Evolutionary conservation across 2,113 vertebrate genomes (phyloP).

Genomic region (Lampris megalopsis): DNA sequence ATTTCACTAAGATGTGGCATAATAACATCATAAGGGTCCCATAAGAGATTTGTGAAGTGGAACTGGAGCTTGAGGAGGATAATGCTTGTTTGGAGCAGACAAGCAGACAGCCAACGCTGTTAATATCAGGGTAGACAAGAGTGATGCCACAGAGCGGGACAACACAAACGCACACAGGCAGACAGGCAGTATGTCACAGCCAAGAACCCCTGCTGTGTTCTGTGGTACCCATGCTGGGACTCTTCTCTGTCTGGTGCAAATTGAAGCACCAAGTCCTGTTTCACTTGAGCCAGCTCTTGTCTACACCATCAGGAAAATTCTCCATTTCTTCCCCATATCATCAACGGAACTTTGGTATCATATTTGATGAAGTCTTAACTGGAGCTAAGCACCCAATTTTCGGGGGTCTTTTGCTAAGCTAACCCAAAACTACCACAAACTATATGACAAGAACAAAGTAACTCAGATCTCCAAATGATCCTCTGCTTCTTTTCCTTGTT

Average conservation of each 20-base stretch:
- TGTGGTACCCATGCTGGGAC: not conserved
- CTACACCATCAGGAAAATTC: conserved; percentile 16
- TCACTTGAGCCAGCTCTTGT: not conserved
- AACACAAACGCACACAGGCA: not conserved
- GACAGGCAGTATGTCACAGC: not conserved
- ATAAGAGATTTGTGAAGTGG: not conserved
- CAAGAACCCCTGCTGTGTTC: not conserved
- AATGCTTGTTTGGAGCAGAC: not conserved
- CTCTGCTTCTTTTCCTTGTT: not conserved
- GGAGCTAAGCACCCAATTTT: no score
- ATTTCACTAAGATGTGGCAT: not conserved
- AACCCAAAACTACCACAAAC: not conserved
- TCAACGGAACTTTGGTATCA: no score
- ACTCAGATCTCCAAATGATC: not conserved
- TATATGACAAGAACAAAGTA: not conserved
- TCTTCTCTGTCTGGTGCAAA: conserved; percentile 9
- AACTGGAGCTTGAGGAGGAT: not conserved
- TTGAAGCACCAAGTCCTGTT: not conserved
- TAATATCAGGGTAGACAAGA: not conserved
- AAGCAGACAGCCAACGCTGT: not conserved
- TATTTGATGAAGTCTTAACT: no score
- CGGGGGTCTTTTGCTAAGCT: no score
- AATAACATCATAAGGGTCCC: not conserved
- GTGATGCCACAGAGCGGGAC: not conserved
- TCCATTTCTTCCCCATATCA: not conserved